Conservation (phyloP, 2,797 vertebrate genomes). For the Psittacula echo region DNA sequence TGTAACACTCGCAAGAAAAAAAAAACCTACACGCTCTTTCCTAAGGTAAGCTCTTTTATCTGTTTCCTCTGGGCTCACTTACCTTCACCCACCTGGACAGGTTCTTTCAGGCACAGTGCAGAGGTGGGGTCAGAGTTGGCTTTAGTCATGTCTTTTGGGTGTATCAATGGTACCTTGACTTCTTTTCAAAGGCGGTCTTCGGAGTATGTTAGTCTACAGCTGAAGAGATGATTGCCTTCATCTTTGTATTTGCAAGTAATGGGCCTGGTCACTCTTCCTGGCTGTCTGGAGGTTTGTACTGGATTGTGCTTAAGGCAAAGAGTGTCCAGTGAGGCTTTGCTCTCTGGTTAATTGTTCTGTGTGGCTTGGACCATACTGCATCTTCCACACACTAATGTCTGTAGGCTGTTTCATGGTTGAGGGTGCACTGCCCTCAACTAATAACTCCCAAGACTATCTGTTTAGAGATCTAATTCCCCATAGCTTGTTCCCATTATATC, state of each 20-base stretch:
- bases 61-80: neutral
- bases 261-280: neutral
- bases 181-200: neutral
- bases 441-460: neutral
- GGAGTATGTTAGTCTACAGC: neutral
- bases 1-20: neutral
- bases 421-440: neutral
- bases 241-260: neutral
- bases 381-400: neutral
- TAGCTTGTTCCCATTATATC: neutral
- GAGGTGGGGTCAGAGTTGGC: neutral
- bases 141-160: neutral
- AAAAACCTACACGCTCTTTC: neutral
- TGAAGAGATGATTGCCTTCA: neutral
- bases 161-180: neutral
- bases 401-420: neutral
- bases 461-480: neutral
- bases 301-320: neutral
- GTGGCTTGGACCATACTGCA: fast-evolving
- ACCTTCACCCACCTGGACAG: neutral
- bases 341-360: neutral
- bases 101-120: neutral
- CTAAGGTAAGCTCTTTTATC: fast-evolving
- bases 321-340: neutral
- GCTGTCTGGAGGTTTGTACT: neutral